These are phyloP conservation scores for Tragulus kanchil DNA, from an alignment of 2,113 vertebrate genomes.

Conservation along the genomic window DNA sequence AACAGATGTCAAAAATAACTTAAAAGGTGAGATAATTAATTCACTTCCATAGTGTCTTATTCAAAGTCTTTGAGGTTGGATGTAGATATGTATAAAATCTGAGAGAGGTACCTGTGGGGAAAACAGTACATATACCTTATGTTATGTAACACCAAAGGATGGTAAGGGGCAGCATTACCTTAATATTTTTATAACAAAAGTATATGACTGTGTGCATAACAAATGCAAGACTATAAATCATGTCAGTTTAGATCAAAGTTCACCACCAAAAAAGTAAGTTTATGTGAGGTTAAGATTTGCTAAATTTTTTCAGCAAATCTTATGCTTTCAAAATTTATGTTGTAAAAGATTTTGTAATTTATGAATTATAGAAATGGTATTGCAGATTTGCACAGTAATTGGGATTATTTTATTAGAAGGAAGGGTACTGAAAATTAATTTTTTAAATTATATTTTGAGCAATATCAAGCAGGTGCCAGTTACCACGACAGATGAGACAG, in stretches of 20 bases:
- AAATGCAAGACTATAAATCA: not conserved
- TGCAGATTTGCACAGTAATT: not conserved
- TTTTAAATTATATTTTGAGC: constrained; percentile 20
- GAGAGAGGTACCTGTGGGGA: not conserved
- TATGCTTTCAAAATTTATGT: not conserved
- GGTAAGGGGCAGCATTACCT: not conserved
- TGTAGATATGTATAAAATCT: not conserved
- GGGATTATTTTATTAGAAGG: not conserved
- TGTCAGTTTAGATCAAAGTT: constrained; percentile 11
- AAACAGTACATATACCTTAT: not conserved
- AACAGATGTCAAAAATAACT: constrained; percentile 13
- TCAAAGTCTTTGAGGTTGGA: not conserved
- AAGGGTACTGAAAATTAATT: constrained; percentile 14
- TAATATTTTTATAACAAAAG: not conserved
- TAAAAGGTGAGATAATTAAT: constrained; percentile 7
- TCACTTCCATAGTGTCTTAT: not conserved
- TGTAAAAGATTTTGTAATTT: not conserved
- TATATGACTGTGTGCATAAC: not conserved
- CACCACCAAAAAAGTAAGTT: not conserved
- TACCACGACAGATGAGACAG: not conserved
- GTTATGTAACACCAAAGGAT: not conserved
- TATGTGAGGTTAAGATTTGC: not conserved
- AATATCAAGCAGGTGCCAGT: not conserved
- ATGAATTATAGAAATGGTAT: not conserved
- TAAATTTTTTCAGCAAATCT: not conserved